Percentiles rank a stretch among this genome's conserved stretches.
These are phyloP conservation scores for Diuraphis noxia DNA, from an alignment of 1,140 invertebrate genomes.

Conservation along the genomic window DNA sequence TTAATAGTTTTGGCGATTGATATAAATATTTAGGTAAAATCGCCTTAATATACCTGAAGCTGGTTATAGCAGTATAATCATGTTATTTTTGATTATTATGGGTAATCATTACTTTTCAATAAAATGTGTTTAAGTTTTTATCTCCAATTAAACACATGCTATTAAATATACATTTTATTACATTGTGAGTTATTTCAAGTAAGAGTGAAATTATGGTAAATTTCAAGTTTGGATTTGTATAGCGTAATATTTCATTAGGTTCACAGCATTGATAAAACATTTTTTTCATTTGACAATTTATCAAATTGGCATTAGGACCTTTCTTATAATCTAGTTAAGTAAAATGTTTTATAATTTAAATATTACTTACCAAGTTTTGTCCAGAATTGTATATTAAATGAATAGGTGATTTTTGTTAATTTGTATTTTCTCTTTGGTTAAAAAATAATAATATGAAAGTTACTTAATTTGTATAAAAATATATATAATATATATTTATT, in stretches of 20 bases:
- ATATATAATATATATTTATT: constrained; percentile 11
- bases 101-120: constrained; percentile 27
- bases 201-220: constrained; percentile 27
- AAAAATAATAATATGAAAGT: not conserved
- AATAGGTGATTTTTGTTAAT: constrained; percentile 47
- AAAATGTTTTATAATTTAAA: constrained; percentile 39
- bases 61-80: constrained; percentile 29
- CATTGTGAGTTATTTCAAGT: constrained; percentile 52
- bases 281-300: constrained; percentile 43
- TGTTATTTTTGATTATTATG: constrained; percentile 32
- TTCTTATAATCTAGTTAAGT: constrained; percentile 49
- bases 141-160: constrained; percentile 39
- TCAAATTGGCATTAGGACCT: constrained; percentile 22
- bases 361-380: constrained; percentile 53
- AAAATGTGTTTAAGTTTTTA: constrained; percentile 34
- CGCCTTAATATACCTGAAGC: constrained; percentile 24
- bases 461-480: constrained; percentile 37
- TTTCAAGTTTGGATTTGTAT: constrained; percentile 51
- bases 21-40: constrained; percentile 47
- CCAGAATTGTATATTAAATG: constrained; percentile 39
- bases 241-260: constrained; percentile 32
- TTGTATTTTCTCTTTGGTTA: constrained; percentile 48
- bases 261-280: constrained; percentile 33
- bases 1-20: constrained; percentile 22
- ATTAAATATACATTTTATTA: constrained; percentile 46